Evolutionary conservation across 1,140 invertebrate genomes (phyloP).

Genomic region (Drosophila dunni): DNA sequence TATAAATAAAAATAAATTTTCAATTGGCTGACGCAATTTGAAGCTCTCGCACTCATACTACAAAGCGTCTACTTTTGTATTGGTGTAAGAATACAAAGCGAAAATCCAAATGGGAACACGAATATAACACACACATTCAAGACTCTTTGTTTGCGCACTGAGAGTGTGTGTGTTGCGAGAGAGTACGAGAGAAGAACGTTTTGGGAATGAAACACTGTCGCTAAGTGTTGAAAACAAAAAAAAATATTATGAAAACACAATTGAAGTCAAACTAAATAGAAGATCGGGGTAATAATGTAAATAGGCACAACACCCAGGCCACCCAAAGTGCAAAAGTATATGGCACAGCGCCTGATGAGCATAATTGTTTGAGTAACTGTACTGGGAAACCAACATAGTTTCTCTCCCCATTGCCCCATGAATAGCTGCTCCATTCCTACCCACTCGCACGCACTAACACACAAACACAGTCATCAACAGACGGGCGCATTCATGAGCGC

Average conservation of each 20-base stretch:
- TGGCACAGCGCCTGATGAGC: conserved; percentile 1
- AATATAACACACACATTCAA: conserved; percentile 51
- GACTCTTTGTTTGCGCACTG: conserved; percentile 68
- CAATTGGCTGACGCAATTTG: conserved; percentile 78
- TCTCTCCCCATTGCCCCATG: conserved; percentile 37
- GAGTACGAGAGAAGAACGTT: conserved; percentile 36
- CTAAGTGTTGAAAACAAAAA: conserved; percentile 10
- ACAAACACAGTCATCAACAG: conserved; percentile 6
- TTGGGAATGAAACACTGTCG: conserved; percentile 56
- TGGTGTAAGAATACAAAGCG: conserved; percentile 56
- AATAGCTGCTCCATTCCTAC: conserved; percentile 38
- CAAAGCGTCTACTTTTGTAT: conserved; percentile 37
- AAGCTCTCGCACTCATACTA: conserved; percentile 54
- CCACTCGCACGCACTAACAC: conserved; percentile 31
- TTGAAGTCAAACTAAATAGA: conserved; percentile 47
- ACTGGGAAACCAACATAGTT: conserved; percentile 53
- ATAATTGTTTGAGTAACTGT: conserved; percentile 44
- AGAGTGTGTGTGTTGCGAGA: conserved; percentile 10
- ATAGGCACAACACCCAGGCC: conserved; percentile 8
- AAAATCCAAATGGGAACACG: conserved; percentile 77
- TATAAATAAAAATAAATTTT: conserved; percentile 49
- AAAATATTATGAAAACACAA: conserved; percentile 38
- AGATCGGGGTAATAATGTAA: conserved; percentile 11
- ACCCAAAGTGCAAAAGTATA: conserved; percentile 16
- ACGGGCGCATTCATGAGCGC: conserved; percentile 12